phyloP scores from a whole-genome alignment of 2,797 vertebrate species.

The Parauchenoglanis ngamensis region DNA sequence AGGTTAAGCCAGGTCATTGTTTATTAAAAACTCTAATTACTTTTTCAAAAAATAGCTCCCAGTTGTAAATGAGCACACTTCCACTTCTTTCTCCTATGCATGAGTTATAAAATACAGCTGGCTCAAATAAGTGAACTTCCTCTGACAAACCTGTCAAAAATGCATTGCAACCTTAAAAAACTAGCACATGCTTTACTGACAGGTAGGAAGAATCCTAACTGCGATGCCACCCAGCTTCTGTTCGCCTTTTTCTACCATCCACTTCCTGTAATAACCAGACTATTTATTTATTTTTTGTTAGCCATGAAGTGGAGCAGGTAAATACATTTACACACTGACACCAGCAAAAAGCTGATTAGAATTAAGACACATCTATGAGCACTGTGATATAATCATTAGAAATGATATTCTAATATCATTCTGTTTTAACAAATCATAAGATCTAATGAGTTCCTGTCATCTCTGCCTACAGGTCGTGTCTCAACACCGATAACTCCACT shows the following conservation, averaged over 20 bases:
- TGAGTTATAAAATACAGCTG: slow-evolving; percentile 13
- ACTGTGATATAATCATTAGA: neutral
- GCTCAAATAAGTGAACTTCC: neutral
- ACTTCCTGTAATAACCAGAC: slow-evolving; percentile 15
- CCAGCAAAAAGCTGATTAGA: slow-evolving; percentile 37
- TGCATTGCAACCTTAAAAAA: neutral
- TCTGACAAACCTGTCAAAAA: neutral
- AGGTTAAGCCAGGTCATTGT: slow-evolving; percentile 5
- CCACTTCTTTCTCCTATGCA: neutral
- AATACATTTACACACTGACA: slow-evolving; percentile 51
- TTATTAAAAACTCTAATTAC: neutral
- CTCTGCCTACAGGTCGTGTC: neutral
- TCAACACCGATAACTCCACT: neutral
- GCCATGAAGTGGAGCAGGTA: slow-evolving; percentile 31
- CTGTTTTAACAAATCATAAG: too few relatives aligned
- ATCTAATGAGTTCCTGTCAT: neutral
- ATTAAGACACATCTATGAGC: neutral
- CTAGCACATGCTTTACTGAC: neutral
- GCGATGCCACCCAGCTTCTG: neutral
- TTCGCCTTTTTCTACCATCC: neutral
- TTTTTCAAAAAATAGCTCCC: neutral
- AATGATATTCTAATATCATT: neutral
- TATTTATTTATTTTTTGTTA: slow-evolving; percentile 13
- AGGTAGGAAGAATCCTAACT: neutral
- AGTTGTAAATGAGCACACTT: neutral